Evolutionary conservation across 1,140 invertebrate genomes (phyloP).

Genomic region (Acromyrmex charruanus): DNA sequence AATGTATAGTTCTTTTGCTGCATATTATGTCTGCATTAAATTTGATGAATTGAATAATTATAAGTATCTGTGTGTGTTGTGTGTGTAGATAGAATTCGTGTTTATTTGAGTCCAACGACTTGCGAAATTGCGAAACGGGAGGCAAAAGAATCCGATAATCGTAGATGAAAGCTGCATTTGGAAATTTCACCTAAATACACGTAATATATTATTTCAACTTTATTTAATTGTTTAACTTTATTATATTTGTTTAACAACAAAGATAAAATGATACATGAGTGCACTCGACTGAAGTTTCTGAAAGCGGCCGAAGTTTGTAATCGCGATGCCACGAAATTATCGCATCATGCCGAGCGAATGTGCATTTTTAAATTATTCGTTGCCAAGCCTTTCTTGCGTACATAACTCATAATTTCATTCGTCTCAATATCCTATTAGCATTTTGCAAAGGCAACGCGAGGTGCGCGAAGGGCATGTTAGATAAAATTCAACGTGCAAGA

Average conservation of each 20-base stretch:
- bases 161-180: neutral
- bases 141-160: neutral
- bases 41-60: constrained; percentile 21
- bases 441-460: constrained; percentile 12
- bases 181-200: too few relatives aligned
- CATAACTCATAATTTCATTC: constrained; percentile 31
- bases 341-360: neutral
- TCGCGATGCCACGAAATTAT: constrained; percentile 26
- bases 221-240: too few relatives aligned
- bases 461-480: neutral
- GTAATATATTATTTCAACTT: too few relatives aligned
- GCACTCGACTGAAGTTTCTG: too few relatives aligned
- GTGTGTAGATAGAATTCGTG: neutral
- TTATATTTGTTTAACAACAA: too few relatives aligned
- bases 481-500: neutral
- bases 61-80: neutral
- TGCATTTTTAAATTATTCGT: constrained; percentile 12
- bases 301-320: neutral
- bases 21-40: neutral
- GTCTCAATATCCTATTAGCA: constrained; percentile 24
- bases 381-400: neutral
- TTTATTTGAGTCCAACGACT: constrained; percentile 13
- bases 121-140: neutral
- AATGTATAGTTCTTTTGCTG: neutral
- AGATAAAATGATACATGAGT: too few relatives aligned